A percentile compares a stretch with the other conserved stretches of the same genome.
These are phyloP conservation scores for Formicarius rufipectus DNA, from an alignment of 2,113 vertebrate genomes.

Conservation along the genomic window DNA sequence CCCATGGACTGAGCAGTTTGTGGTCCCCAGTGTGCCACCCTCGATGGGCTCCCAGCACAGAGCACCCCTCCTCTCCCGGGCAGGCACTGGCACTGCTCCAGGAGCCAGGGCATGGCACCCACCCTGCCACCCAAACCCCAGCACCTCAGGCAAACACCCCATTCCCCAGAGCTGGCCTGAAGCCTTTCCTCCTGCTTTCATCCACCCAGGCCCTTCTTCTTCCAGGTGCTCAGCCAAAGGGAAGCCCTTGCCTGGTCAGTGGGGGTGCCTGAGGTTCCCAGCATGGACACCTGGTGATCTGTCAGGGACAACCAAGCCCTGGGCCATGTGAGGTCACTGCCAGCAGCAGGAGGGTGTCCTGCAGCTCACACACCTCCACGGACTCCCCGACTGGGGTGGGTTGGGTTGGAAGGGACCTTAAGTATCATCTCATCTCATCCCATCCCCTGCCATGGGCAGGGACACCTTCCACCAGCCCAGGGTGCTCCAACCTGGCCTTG, in stretches of 20 bases:
- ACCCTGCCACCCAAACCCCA: not conserved
- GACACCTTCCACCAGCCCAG: not conserved
- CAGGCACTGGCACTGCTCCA: too few relatives aligned
- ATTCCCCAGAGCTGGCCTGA: too few relatives aligned
- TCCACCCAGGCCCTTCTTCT: too few relatives aligned
- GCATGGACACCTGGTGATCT: not conserved
- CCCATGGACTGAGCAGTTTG: too few relatives aligned
- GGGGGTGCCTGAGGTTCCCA: not conserved
- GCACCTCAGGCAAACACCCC: not conserved
- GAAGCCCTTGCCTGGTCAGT: not conserved
- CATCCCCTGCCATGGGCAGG: not conserved
- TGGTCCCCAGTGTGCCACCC: too few relatives aligned
- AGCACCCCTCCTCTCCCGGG: too few relatives aligned
- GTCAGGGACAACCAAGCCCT: not conserved
- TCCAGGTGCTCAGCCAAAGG: accelerated
- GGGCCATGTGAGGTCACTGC: accelerated
- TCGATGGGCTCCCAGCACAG: too few relatives aligned
- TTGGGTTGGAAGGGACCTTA: not conserved
- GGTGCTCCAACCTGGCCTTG: not conserved
- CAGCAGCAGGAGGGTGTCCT: not conserved
- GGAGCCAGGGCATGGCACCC: too few relatives aligned
- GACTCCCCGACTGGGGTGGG: not conserved
- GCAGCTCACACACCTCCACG: not conserved
- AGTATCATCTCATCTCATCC: not conserved
- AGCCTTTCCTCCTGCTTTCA: too few relatives aligned